Evolutionary conservation across 1,140 invertebrate species (phyloP).

Genomic region (Heterodera schachtii): DNA sequence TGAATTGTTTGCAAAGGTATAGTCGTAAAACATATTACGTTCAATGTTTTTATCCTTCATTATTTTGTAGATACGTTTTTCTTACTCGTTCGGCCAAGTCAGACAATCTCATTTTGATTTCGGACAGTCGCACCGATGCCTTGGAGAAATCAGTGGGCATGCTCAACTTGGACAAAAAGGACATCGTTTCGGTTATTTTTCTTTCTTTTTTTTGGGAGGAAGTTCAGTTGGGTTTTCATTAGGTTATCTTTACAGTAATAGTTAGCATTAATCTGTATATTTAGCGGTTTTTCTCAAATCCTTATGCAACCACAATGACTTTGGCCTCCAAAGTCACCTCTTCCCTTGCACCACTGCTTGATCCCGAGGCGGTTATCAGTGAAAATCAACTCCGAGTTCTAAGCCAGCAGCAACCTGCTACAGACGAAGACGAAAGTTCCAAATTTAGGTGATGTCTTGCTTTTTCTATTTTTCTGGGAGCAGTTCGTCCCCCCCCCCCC

Average conservation of each 20-base stretch:
- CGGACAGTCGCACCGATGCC: constrained; percentile 49
- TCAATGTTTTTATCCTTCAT: background rate
- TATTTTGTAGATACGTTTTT: constrained; percentile 36
- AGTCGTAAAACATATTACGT: background rate
- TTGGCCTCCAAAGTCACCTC: constrained; percentile 44
- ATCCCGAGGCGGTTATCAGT: constrained; percentile 48
- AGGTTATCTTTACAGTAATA: no score
- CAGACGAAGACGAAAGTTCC: constrained; percentile 28
- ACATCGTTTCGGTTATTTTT: constrained; percentile 47
- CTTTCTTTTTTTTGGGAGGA: background rate
- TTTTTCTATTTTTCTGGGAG: background rate
- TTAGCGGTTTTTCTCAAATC: constrained; percentile 52
- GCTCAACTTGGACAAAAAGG: constrained; percentile 50
- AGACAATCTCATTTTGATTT: constrained; percentile 51
- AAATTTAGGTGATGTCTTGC: constrained; percentile 35
- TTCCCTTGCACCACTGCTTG: constrained; percentile 46
- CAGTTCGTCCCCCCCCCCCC: no score
- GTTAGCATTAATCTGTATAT: background rate
- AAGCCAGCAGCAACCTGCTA: constrained; percentile 31
- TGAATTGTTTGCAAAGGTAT: constrained; percentile 46
- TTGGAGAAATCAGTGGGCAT: constrained; percentile 54
- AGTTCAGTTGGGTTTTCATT: no score
- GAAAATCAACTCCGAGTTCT: constrained; percentile 53
- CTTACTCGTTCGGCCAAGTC: constrained; percentile 46
- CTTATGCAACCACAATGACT: constrained; percentile 51